Evolutionary conservation across 2,888 invertebrate species (phyloP).

Genomic region (Dryococelus australis): DNA sequence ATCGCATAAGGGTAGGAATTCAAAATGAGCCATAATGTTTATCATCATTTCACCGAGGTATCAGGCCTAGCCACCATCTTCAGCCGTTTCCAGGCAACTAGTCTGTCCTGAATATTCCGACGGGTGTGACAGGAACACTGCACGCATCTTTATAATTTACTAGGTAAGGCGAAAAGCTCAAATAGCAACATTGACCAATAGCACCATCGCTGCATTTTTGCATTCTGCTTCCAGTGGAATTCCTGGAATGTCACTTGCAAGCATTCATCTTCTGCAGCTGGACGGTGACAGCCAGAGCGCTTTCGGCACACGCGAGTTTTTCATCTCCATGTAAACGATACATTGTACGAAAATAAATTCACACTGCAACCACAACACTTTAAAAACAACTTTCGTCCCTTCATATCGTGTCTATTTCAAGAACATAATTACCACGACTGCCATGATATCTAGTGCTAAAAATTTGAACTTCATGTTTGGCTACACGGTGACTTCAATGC

Average conservation of each 20-base stretch:
- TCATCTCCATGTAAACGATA: background rate
- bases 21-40: conserved; percentile 65
- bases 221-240: conserved; percentile 33
- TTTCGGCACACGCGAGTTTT: background rate
- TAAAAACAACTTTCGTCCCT: background rate
- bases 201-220: background rate
- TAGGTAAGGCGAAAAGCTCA: background rate
- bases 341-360: background rate
- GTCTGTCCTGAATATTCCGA: conserved; percentile 16
- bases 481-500: background rate
- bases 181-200: background rate
- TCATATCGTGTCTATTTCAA: background rate
- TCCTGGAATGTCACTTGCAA: conserved; percentile 32
- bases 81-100: background rate
- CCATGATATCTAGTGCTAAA: background rate
- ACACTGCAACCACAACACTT: background rate
- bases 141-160: background rate
- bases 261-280: background rate
- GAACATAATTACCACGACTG: background rate
- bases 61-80: conserved; percentile 11
- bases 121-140: background rate
- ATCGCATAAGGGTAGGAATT: conserved; percentile 91
- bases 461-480: background rate
- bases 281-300: background rate
- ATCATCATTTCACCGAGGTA: conserved; percentile 27